Evolutionary conservation across 2,888 invertebrate species (phyloP).

Genomic region (Leptopilina myrica): DNA sequence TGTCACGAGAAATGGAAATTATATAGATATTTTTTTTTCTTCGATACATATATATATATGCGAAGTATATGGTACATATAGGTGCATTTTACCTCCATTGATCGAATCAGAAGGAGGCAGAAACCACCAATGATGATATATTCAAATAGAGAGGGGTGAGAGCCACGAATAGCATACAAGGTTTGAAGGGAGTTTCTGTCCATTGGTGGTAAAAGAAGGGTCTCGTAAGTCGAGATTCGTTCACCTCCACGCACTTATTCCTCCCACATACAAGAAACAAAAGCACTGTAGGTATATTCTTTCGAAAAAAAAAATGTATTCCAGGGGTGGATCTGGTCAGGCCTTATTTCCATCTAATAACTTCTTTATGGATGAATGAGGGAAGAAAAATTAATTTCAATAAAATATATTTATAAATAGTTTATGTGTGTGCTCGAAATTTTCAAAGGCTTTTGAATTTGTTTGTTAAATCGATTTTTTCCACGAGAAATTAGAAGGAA

Average conservation of each 20-base stretch:
- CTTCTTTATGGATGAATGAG: too few species aligned
- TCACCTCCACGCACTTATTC: constrained; percentile 15
- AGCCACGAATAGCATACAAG: constrained; percentile 65
- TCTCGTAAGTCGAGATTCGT: constrained; percentile 26
- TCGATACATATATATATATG: background rate
- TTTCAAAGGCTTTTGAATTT: too few species aligned
- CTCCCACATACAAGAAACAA: background rate
- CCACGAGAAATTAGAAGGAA: too few species aligned
- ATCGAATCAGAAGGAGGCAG: constrained; percentile 38
- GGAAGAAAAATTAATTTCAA: too few species aligned
- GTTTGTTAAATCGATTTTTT: too few species aligned
- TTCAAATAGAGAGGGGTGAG: constrained; percentile 56
- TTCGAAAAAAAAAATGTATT: background rate
- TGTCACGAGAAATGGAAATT: too few species aligned
- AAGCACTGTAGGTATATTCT: background rate
- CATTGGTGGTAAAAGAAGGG: constrained; percentile 58
- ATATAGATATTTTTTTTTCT: background rate
- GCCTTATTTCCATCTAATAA: constrained; percentile 9
- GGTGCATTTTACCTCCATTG: constrained; percentile 28
- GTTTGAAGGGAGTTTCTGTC: constrained; percentile 56
- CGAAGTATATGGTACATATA: constrained; percentile 2
- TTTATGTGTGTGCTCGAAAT: too few species aligned
- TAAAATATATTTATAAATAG: too few species aligned
- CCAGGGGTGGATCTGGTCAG: constrained; percentile 18
- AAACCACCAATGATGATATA: constrained; percentile 42